Evolutionary conservation across 2,797 vertebrate species (phyloP), one percentile per base, ranked within the genome.

Genomic region (Alcedo quadribrachys): DNA sequence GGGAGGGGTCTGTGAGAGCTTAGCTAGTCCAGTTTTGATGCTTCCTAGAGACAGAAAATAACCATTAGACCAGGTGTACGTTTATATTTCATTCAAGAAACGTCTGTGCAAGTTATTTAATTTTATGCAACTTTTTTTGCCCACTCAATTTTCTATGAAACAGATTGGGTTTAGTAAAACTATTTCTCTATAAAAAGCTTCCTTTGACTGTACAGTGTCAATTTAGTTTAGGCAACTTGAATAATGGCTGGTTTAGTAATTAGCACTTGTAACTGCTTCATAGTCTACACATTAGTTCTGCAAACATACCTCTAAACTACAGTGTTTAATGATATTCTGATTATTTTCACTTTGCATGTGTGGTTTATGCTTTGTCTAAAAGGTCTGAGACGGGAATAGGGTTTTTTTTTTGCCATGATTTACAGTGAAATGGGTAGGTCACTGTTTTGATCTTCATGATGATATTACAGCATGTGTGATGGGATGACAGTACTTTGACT

Each of bases 201-300:
- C 57, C 51, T 89, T 45, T 81, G 48, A 67, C 53, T 82, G 25
- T 35, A 65, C 62, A 61, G 24, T 50, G 58, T 61, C 1, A 4
- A 57, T 46, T 93, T 93, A 57, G 87, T 89, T 94, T 57, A 65
- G 33, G 53, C 75, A 82, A 55, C 53, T 42, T 76, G 43, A 90
- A 45, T 30, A 76, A n/a, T 5, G 19, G 30, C 2, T 2, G 8
- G 11, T 79, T 74, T 12, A 71, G 54, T 58, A 94, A 71, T 2
- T 62, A 33, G 25, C 32, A 65, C 40, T 66, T 81, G 45, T n/a
- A 78, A 60, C 30, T 50, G 48, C 60, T 79, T 79, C 33, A 9
- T 6, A 46, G 33, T 7, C 45, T 28, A 5, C 7, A 3, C 17
- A 40, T 57, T 22, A 77, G 5, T 33, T 51, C 78, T 62, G 46